Evolutionary conservation across 2,113 vertebrate species (phyloP), one percentile per base, ranked within the genome.

Genomic region (Fulmarus glacialis): DNA sequence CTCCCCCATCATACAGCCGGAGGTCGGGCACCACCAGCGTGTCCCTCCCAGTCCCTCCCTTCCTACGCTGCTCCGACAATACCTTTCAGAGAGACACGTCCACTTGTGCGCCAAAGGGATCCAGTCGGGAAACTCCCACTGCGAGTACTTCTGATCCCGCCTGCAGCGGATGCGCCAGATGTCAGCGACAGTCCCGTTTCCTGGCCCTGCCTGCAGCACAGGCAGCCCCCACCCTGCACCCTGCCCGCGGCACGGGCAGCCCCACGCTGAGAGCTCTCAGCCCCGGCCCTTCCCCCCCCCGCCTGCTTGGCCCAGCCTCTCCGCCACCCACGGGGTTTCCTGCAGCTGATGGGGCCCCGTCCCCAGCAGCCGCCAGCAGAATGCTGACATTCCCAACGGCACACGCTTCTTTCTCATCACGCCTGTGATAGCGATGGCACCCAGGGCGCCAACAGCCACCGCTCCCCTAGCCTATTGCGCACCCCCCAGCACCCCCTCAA

Each of bases 61-160:
- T 12, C 58, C 63, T 9, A 3, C 2, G 3, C 38, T 12, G 27
- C 70, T 59, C 48, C 29, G 6, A 4, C 0, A 0, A 30, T 96
- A 99, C 99, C 99, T 99, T 19, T 98, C 97, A 1, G 99, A 98
- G 24, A 99, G 97, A n/a, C 98, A 97, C 2, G 72, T 93, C 99
- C 99, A 99, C 87, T 98, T 95, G 47, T 92, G 98, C 12, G 94
- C 94, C 77, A 98, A 97, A 2, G 99, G 99, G 71, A 99, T 96
- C 99, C 99, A 99, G 30, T 99, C 98, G 0, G 99, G 98, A 83
- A 99, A 99, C 75, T 99, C 99, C 99, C 99, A 99, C 85, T 96
- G 98, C 0, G 98, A 99, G 96, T 97, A 91, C 92, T 98, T 97
- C 93, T 98, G 98, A 27, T 99, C 98, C 48, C 99, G 98, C 94